Percentiles rank a stretch among this genome's conserved stretches.
Conservation (phyloP, 2,797 vertebrate genomes). For the Leptatherina wallacei region DNA sequence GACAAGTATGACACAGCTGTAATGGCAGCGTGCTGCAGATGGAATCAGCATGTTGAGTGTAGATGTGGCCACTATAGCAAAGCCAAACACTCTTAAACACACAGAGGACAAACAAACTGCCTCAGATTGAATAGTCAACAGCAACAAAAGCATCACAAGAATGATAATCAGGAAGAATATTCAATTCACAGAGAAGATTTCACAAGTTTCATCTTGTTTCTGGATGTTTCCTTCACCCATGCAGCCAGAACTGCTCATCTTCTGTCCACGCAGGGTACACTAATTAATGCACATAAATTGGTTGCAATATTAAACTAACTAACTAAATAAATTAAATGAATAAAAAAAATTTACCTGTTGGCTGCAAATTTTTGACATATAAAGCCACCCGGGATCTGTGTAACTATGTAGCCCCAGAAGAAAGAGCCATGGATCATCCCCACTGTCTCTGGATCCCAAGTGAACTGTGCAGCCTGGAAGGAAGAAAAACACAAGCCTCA, state of each 20-base stretch:
- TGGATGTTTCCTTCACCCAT: background rate
- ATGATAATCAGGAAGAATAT: background rate
- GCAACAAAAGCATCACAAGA: background rate
- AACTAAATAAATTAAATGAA: background rate
- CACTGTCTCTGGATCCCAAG: constrained; percentile 94
- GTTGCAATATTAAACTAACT: background rate
- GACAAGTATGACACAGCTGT: constrained; percentile 92
- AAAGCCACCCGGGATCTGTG: constrained; percentile 94
- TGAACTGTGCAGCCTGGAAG: constrained; percentile 89
- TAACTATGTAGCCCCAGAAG: constrained; percentile 97
- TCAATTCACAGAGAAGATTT: background rate
- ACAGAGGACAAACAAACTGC: constrained; percentile 30
- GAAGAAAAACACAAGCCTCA: constrained; percentile 18
- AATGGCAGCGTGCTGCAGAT: constrained; percentile 90
- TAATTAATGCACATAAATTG: background rate
- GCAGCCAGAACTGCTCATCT: background rate
- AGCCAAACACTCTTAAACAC: constrained; percentile 89
- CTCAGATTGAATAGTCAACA: constrained; percentile 12
- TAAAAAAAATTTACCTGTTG: constrained; percentile 84
- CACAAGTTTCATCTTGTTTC: background rate
- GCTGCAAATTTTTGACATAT: constrained; percentile 89
- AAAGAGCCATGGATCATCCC: constrained; percentile 96
- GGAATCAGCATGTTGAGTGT: constrained; percentile 94
- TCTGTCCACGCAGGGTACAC: background rate
- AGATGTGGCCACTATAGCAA: constrained; percentile 93